Conservation (phyloP, 1,140 invertebrate genomes). For the Drosophila oshimai region DNA sequence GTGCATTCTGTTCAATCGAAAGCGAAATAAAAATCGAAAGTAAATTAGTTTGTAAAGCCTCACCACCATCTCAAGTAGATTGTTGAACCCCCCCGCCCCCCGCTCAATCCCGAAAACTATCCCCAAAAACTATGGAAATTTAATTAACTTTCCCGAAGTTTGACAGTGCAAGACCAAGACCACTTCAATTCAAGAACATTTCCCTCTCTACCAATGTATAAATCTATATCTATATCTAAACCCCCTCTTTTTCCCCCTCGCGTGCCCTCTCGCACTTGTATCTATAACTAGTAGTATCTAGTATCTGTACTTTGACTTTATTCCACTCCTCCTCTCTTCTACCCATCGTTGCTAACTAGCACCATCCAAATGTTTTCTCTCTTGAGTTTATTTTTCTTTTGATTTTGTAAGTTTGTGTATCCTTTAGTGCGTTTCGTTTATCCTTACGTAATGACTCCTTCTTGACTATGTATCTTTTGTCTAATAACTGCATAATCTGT, state of each 20-base stretch:
- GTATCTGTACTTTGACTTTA: constrained; percentile 33
- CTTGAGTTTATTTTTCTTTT: constrained; percentile 25
- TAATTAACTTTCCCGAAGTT: constrained; percentile 80
- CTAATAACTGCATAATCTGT: constrained; percentile 47
- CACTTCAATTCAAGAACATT: constrained; percentile 37
- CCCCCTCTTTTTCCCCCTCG: constrained; percentile 11
- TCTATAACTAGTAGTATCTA: constrained; percentile 33
- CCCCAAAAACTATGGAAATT: constrained; percentile 42
- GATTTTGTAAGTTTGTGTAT: constrained; percentile 28
- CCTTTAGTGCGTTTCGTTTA: constrained; percentile 23
- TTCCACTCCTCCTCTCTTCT: constrained; percentile 15
- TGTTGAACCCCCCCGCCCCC: constrained; percentile 56
- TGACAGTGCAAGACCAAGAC: constrained; percentile 48
- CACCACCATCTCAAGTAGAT: constrained; percentile 71
- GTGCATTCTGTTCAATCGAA: constrained; percentile 74
- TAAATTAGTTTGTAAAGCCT: constrained; percentile 37
- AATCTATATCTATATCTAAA: constrained; percentile 7
- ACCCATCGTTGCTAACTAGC: constrained; percentile 55
- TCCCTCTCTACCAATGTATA: constrained; percentile 17
- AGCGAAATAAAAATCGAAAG: constrained; percentile 57
- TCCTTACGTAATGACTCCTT: constrained; percentile 41
- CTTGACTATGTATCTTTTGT: constrained; percentile 43
- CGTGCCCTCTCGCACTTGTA: constrained; percentile 29
- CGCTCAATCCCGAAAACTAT: constrained; percentile 1
- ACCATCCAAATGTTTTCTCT: constrained; percentile 46